phyloP scores from a whole-genome alignment of 2,113 vertebrate species.

The Gadus macrocephalus region DNA sequence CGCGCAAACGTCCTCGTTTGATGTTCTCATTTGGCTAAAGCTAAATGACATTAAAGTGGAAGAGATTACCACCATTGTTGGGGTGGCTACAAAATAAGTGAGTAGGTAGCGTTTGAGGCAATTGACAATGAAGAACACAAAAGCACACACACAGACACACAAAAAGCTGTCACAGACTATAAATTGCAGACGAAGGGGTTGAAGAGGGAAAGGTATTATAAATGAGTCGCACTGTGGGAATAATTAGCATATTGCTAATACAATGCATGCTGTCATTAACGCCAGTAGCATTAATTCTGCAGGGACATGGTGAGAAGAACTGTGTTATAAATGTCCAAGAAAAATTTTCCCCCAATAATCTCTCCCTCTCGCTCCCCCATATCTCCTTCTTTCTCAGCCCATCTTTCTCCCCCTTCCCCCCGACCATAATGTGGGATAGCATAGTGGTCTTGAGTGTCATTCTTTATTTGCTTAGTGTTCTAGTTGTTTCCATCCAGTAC shows the following conservation, averaged over 20 bases:
- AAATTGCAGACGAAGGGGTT: conserved; percentile 16
- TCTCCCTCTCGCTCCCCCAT: conserved; percentile 15
- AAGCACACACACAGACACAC: neutral
- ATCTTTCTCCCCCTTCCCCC: conserved; percentile 4
- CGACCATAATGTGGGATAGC: too few species aligned
- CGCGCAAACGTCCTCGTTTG: neutral
- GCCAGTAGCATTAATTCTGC: conserved; percentile 23
- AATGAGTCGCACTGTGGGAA: conserved; percentile 29
- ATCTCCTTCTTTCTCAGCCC: conserved; percentile 16
- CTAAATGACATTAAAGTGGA: conserved; percentile 3
- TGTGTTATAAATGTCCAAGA: conserved; percentile 21
- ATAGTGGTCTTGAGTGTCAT: neutral
- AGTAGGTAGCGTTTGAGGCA: conserved; percentile 5
- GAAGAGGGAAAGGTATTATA: conserved; percentile 29
- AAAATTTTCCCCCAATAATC: conserved; percentile 11
- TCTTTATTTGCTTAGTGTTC: conserved; percentile 43
- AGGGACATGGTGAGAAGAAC: conserved; percentile 14
- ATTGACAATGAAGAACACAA: too few species aligned
- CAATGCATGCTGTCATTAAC: conserved; percentile 26
- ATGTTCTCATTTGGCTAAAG: neutral
- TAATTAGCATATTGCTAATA: conserved; percentile 41
- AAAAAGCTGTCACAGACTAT: neutral
- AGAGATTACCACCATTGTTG: neutral
- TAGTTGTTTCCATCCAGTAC: conserved; percentile 47
- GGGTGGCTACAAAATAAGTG: conserved; percentile 10